Evolutionary conservation across 2,888 invertebrate genomes (phyloP), one percentile per base, ranked within the genome.

Genomic region (Baccha elongata): DNA sequence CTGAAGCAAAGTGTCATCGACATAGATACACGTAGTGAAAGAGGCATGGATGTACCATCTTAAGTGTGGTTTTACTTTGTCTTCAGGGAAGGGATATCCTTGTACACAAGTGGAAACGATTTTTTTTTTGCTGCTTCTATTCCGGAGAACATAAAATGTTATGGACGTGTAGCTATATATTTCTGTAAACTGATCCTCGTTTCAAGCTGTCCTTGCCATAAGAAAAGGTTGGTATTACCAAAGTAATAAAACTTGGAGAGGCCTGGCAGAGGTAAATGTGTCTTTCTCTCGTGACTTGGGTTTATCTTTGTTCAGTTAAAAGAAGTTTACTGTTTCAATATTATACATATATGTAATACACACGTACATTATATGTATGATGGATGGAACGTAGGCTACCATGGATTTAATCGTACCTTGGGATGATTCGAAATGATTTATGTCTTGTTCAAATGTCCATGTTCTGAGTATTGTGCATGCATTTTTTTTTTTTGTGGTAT

Each of bases 161-260:
- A 60, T 44, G 60, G 4, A 44, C 29, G 11, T 44, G 58, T 40
- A 40, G 4, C 11, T 3, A 35, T 44, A 19, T 44, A 6, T 13
- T 8, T 5, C 13, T 13, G 37, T 37, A 53, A 53, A 26, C 13
- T 55, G 55, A 37, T 55, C 37, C 55, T 40, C 40, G 40, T 26
- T 58, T 58, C 15, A 40, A 40, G 58, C 15, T 58, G 58, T 58
- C 58, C 37, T 40, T 58, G 58, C 23, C 13, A 40, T 13, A 53
- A 15, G 15, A 40, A 8, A 17, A 42, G 26, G 53, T 35, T 35
- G 19, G 37, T 32, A 32, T 7, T 40, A 58, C 23, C 23, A 40
- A 58, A 58, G 23, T 58, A 26, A 58, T 58, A 40, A 40, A 58
- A 26, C 26, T 10, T 58, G 11, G 5, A 19, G 37, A n/a, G 21